phyloP scores from a whole-genome alignment of 2,113 vertebrate genomes.

The Neotragus pygmaeus region DNA sequence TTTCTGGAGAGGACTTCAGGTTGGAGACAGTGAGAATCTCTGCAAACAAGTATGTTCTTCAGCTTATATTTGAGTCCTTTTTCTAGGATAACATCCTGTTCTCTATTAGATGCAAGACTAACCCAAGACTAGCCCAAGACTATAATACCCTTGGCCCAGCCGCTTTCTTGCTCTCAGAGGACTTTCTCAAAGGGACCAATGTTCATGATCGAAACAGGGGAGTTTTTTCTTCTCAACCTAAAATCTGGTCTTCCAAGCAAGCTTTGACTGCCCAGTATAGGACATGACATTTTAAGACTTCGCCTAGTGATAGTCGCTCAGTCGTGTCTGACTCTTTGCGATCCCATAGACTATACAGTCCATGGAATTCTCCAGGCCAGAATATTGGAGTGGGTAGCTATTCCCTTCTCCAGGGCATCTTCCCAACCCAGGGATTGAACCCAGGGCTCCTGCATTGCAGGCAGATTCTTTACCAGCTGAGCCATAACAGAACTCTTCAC shows the following conservation, averaged over 20 bases:
- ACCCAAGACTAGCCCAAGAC: background rate
- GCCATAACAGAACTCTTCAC: background rate
- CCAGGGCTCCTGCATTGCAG: background rate
- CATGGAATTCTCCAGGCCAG: background rate
- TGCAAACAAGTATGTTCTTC: background rate
- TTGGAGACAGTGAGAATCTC: background rate
- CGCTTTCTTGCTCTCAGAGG: background rate
- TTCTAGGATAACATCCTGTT: background rate
- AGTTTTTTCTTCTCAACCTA: background rate
- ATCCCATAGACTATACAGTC: background rate
- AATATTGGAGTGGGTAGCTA: background rate
- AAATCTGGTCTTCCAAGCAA: background rate
- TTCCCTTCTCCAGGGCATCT: background rate
- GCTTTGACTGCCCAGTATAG: background rate
- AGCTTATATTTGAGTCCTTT: background rate
- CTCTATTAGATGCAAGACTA: background rate
- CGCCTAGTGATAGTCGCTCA: background rate
- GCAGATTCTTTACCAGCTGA: background rate
- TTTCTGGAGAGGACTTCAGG: background rate
- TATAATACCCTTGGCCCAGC: background rate
- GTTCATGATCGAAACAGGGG: background rate
- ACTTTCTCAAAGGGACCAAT: background rate
- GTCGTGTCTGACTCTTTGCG: background rate
- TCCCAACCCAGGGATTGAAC: background rate
- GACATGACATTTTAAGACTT: background rate